Evolutionary conservation across 1,140 invertebrate species (phyloP).

Genomic region (Drosophila aff.): DNA sequence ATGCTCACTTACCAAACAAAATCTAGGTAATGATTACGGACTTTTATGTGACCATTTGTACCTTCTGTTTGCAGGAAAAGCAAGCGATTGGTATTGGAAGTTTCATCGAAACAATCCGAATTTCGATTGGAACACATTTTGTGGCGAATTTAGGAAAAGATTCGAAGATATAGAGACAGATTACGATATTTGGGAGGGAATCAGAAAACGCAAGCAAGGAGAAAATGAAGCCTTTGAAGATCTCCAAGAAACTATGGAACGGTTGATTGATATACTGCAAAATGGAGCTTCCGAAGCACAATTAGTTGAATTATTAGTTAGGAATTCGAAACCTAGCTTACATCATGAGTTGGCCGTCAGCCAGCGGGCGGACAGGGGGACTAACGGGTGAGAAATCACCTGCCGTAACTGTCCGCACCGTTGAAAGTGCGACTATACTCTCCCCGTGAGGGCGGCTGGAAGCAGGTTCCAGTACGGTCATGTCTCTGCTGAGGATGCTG

Average conservation of each 20-base stretch:
- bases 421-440: too few species aligned
- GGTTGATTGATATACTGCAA: too few species aligned
- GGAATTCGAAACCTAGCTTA: too few species aligned
- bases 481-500: too few species aligned
- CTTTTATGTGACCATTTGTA: constrained; percentile 3
- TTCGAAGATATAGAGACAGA: not conserved
- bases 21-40: not conserved
- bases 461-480: too few species aligned
- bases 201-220: not conserved
- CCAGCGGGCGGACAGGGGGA: too few species aligned
- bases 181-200: not conserved
- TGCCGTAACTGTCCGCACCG: too few species aligned
- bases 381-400: too few species aligned
- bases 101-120: not conserved
- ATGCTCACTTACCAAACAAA: constrained; percentile 1
- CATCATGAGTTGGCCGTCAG: too few species aligned
- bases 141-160: not conserved
- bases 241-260: not conserved
- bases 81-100: not conserved
- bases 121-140: not conserved
- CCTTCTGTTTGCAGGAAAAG: not conserved
- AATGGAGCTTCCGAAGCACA: too few species aligned
- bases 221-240: not conserved
- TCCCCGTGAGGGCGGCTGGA: too few species aligned
- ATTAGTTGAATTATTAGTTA: too few species aligned